These are phyloP conservation scores for Carcina quercana DNA, from an alignment of 2,888 invertebrate species.

Conservation along the genomic window DNA sequence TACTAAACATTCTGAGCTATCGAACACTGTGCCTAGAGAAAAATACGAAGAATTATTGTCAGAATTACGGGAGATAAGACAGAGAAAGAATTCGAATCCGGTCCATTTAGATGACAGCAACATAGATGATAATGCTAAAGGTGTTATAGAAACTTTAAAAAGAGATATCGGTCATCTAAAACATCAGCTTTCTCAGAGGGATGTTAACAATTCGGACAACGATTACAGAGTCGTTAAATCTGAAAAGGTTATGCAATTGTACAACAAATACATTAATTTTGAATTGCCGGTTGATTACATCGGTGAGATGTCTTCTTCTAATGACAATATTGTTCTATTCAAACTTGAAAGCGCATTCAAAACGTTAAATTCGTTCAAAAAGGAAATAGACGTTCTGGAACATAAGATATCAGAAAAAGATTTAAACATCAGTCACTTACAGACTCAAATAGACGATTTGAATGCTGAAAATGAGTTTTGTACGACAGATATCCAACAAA, in stretches of 20 bases:
- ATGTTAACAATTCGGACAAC: slow-evolving; percentile 26
- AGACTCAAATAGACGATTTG: slow-evolving; percentile 73
- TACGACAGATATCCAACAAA: slow-evolving; percentile 59
- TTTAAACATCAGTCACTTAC: slow-evolving; percentile 63
- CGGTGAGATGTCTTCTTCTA: slow-evolving; percentile 55
- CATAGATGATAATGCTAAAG: slow-evolving; percentile 66
- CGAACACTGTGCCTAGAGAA: slow-evolving; percentile 47
- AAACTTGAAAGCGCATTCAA: slow-evolving; percentile 73
- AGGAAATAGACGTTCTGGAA: slow-evolving; percentile 73
- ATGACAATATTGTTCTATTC: slow-evolving; percentile 46
- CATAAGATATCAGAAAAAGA: slow-evolving; percentile 73
- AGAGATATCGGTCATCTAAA: slow-evolving; percentile 59
- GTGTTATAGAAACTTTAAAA: slow-evolving; percentile 64
- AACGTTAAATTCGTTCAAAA: slow-evolving; percentile 72
- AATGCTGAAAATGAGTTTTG: slow-evolving; percentile 65
- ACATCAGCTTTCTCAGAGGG: slow-evolving; percentile 44
- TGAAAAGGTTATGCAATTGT: slow-evolving; percentile 56
- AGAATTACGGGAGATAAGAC: slow-evolving; percentile 47
- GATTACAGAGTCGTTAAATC: slow-evolving; percentile 44
- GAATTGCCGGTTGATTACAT: slow-evolving; percentile 63
- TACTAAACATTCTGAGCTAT: slow-evolving; percentile 36
- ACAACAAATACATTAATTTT: slow-evolving; percentile 64
- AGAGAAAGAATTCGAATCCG: slow-evolving; percentile 39
- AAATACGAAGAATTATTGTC: slow-evolving; percentile 48
- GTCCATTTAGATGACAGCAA: slow-evolving; percentile 56